Evolutionary conservation across 2,888 invertebrate genomes (phyloP).

Genomic region (Metalampra italica): DNA sequence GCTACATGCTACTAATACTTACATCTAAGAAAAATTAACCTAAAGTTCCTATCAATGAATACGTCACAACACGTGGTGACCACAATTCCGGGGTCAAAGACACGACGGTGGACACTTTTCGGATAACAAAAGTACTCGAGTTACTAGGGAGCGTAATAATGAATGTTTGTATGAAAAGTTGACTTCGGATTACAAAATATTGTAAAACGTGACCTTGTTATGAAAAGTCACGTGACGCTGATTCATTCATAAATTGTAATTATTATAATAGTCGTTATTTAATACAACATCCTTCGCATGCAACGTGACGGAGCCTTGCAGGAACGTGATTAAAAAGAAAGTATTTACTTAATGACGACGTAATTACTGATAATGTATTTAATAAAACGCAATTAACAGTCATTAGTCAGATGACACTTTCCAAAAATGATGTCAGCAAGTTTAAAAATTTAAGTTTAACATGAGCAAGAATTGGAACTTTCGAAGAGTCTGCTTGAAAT

Average conservation of each 20-base stretch:
- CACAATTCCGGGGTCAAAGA: constrained; percentile 1
- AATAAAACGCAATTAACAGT: constrained; percentile 9
- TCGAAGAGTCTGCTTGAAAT: too few species aligned
- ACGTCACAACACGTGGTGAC: constrained; percentile 10
- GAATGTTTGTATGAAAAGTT: too few species aligned
- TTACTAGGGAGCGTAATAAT: too few species aligned
- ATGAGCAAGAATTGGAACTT: too few species aligned
- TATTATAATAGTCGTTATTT: neutral
- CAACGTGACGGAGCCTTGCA: constrained; percentile 4
- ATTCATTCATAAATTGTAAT: constrained; percentile 5
- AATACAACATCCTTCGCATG: constrained; percentile 5
- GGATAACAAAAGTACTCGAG: neutral
- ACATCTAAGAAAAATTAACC: neutral
- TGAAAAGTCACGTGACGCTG: constrained; percentile 25
- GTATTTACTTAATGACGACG: constrained; percentile 6
- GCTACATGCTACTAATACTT: too few species aligned
- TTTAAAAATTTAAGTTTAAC: neutral
- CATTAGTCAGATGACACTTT: constrained; percentile 13
- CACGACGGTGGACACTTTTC: neutral
- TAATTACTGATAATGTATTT: constrained; percentile 4
- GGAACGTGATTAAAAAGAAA: constrained; percentile 14
- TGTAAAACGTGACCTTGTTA: constrained; percentile 25
- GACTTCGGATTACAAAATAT: neutral
- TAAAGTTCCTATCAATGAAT: constrained; percentile 11
- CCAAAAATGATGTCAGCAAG: constrained; percentile 10